phyloP scores from a whole-genome alignment of 2,113 vertebrate species.

The Desmodus rotundus region DNA sequence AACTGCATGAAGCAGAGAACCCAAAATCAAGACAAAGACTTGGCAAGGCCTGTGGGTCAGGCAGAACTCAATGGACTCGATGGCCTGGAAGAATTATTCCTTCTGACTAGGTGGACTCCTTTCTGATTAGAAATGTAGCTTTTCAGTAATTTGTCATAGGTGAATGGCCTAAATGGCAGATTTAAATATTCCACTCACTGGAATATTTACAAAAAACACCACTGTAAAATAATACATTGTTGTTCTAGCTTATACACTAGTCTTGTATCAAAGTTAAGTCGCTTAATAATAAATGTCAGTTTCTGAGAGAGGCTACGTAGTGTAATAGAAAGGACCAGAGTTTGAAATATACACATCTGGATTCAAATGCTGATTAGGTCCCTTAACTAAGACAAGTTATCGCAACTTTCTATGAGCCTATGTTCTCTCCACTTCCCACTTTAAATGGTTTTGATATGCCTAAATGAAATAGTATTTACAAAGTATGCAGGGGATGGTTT shows the following conservation, averaged over 20 bases:
- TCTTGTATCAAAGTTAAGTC: background rate
- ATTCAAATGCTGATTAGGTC: background rate
- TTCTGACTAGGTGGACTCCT: background rate
- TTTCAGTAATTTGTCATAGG: background rate
- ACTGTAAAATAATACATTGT: background rate
- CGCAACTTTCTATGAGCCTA: background rate
- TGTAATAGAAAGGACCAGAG: background rate
- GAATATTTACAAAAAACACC: background rate
- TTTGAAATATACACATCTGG: background rate
- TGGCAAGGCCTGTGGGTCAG: background rate
- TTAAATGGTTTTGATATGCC: background rate
- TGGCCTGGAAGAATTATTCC: background rate
- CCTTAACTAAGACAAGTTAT: background rate
- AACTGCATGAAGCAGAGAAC: background rate
- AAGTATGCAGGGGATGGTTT: background rate
- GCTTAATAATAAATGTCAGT: background rate
- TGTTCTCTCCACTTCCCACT: background rate
- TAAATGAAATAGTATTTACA: conserved; percentile 22
- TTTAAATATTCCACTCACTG: background rate
- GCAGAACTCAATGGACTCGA: background rate
- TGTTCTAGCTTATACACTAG: background rate
- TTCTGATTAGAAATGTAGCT: background rate
- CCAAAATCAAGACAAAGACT: background rate
- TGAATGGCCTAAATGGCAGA: background rate
- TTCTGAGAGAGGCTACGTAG: background rate